Evolutionary conservation across 2,113 vertebrate species (phyloP).

Genomic region (Thryonomys swinderianus): DNA sequence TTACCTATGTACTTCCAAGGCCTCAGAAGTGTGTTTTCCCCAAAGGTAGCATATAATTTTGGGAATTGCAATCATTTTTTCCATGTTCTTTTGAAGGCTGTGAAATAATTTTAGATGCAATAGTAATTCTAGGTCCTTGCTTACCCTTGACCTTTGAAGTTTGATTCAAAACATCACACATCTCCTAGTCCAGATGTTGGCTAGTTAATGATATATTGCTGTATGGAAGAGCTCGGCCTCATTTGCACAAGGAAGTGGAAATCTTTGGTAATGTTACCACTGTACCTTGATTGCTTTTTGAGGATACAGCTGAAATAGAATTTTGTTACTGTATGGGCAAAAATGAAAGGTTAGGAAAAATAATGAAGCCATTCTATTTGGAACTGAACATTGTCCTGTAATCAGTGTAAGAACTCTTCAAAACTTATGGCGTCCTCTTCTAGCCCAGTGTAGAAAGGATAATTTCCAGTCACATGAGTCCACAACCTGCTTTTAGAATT

Average conservation of each 20-base stretch:
- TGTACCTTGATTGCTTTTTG: conserved; percentile 43
- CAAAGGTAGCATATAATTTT: conserved; percentile 74
- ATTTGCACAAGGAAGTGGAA: conserved; percentile 46
- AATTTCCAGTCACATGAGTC: conserved; percentile 53
- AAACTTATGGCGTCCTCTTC: background rate
- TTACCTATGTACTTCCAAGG: conserved; percentile 60
- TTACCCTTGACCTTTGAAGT: conserved; percentile 78
- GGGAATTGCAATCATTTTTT: conserved; percentile 72
- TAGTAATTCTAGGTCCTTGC: conserved; percentile 74
- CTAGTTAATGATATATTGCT: conserved; percentile 69
- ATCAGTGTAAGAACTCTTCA: background rate
- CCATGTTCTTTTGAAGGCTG: conserved; percentile 75
- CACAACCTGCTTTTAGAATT: background rate
- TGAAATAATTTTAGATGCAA: conserved; percentile 78
- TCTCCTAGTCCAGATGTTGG: conserved; percentile 63
- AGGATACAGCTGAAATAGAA: background rate
- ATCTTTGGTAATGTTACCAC: conserved; percentile 60
- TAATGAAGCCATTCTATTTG: background rate
- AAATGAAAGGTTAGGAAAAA: conserved; percentile 32
- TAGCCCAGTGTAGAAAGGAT: conserved; percentile 16
- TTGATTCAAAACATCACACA: conserved; percentile 73
- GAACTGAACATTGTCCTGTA: background rate
- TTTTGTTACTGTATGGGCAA: conserved; percentile 19
- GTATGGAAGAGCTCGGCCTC: conserved; percentile 35
- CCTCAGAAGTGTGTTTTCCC: conserved; percentile 69